Conservation (phyloP, 2,113 vertebrate genomes). For the Addax nasomaculatus region DNA sequence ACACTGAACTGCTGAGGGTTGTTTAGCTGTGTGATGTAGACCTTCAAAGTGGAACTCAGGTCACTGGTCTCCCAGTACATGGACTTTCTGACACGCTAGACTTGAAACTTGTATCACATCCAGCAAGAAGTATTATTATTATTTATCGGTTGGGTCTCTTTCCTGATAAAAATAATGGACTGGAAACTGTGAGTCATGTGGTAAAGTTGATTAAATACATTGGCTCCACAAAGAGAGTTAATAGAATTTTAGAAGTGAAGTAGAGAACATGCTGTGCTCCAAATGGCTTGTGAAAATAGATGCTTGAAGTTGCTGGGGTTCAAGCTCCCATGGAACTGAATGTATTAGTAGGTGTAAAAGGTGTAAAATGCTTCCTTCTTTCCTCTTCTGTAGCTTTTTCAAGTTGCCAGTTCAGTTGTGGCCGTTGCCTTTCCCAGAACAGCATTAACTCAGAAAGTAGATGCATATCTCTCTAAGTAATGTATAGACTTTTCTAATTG, state of each 20-base stretch:
- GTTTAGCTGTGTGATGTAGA: neutral
- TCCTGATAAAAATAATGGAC: constrained; percentile 11
- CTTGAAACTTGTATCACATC: neutral
- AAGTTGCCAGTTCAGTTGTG: neutral
- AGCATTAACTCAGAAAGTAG: neutral
- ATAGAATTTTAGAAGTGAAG: neutral
- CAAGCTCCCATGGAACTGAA: neutral
- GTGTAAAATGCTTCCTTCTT: neutral
- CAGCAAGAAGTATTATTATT: neutral
- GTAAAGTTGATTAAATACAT: neutral
- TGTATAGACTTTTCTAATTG: neutral
- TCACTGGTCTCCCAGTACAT: neutral
- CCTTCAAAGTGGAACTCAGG: neutral
- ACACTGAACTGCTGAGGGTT: neutral
- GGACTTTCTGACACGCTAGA: neutral
- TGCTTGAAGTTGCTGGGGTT: neutral
- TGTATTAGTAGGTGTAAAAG: neutral
- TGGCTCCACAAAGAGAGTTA: neutral
- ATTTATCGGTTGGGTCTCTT: neutral
- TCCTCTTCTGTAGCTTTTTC: neutral
- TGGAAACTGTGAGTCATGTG: neutral
- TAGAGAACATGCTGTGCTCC: neutral
- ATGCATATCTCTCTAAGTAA: neutral
- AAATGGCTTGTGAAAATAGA: neutral
- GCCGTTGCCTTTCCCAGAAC: neutral